Evolutionary conservation across 2,888 invertebrate genomes (phyloP), one percentile per base, ranked within the genome.

Genomic region (Plebejus anna): DNA sequence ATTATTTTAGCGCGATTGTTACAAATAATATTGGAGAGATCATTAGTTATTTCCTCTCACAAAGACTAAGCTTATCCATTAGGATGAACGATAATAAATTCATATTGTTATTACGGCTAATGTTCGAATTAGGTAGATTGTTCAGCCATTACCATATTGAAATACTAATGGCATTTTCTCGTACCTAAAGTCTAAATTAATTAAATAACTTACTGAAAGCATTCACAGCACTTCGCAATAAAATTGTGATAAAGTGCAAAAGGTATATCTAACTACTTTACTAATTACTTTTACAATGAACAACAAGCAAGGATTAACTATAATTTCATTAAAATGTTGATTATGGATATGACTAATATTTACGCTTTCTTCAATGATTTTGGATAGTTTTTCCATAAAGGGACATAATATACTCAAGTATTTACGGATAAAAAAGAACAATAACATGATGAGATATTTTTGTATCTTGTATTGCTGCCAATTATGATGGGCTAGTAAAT

Each of bases 161-260:
- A 66, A 66, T 32, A 66, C 16, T 13, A 36, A 66, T 13, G 22
- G 22, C 66, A 5, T 66, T 66, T 32, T 66, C 32, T 36, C 13
- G 13, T 66, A 32, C 5, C 61, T 66, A 32, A 66, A 32, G 5
- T 32, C 66, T 13, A 36, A 66, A 22, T 66, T 32, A 66, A 32
- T 13, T 66, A 32, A 66, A n/a, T 59, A 22, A 16, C 5, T 32
- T 32, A 13, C 13, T 28, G 4, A 32, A 66, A 66, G 13, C 66
- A 66, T 16, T 32, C 22, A 61, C 5, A 66, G 66, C 66, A 32
- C 66, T 66, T 66, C 4, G 32, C 32, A 32, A 61, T 61, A 22
- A 59, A 66, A 66, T 66, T 13, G 66, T 66, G 66, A 32, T 66
- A 32, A 66, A 66, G 66, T 66, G 66, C 66, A 66, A 66, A 55